phyloP scores from a whole-genome alignment of 1,140 invertebrate species.

The Drosophila navojoa region DNA sequence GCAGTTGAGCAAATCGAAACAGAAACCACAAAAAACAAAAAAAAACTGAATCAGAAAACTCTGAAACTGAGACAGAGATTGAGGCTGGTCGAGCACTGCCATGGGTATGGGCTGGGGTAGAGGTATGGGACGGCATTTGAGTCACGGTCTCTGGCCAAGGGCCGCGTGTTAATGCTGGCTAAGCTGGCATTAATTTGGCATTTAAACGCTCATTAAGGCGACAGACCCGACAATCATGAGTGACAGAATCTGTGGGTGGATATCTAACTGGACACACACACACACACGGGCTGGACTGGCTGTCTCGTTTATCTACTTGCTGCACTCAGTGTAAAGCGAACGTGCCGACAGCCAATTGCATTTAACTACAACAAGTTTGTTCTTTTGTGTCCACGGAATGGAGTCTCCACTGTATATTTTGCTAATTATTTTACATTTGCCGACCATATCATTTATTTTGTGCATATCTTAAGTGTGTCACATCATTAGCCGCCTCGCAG shows the following conservation, averaged over 20 bases:
- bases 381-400: neutral
- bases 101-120: neutral
- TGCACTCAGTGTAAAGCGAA: neutral
- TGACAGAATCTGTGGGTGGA: constrained; percentile 66
- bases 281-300: neutral
- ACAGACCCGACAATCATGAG: constrained; percentile 52
- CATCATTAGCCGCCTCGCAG: constrained; percentile 4
- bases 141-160: constrained; percentile 44
- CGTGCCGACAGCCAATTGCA: constrained; percentile 24
- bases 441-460: neutral
- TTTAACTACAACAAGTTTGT: neutral
- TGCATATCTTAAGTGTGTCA: constrained; percentile 10
- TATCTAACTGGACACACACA: constrained; percentile 13
- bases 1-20: constrained; percentile 2
- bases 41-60: constrained; percentile 7
- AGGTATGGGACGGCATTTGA: constrained; percentile 17
- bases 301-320: too few species aligned
- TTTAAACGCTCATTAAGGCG: constrained; percentile 70
- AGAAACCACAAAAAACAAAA: neutral
- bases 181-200: constrained; percentile 66
- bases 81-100: constrained; percentile 6
- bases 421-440: constrained; percentile 9
- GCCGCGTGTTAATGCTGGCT: constrained; percentile 14
- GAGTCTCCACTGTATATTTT: neutral
- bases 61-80: neutral